Percentiles rank a stretch among this genome's conserved stretches.
These are phyloP conservation scores for Callospermophilus lateralis DNA, from an alignment of 2,113 vertebrate species.

Conservation along the genomic window DNA sequence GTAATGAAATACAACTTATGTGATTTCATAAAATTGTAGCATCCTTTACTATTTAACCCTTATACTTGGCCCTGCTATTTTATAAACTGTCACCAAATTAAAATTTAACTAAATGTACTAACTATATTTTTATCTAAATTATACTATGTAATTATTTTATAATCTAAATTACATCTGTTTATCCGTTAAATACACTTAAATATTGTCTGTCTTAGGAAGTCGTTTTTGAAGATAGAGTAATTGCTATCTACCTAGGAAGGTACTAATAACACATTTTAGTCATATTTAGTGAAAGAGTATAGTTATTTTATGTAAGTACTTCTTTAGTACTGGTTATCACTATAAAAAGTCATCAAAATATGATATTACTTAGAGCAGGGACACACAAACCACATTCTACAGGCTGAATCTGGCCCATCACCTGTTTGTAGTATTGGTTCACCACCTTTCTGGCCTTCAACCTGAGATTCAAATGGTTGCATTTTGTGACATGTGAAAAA, in stretches of 20 bases:
- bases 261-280: constrained; percentile 16
- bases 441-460: not conserved
- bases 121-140: not conserved
- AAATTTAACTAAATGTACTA: constrained; percentile 52
- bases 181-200: constrained; percentile 39
- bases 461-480: not conserved
- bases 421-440: not conserved
- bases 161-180: constrained; percentile 18
- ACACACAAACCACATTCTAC: not conserved
- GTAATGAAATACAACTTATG: not conserved
- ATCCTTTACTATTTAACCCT: constrained; percentile 10
- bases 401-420: not conserved
- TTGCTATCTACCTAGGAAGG: not conserved
- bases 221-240: constrained; percentile 35
- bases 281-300: constrained; percentile 2
- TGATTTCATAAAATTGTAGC: constrained; percentile 47
- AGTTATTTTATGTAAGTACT: constrained; percentile 1
- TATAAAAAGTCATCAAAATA: constrained; percentile 26
- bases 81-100: constrained; percentile 52
- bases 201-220: not conserved
- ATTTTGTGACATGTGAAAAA: constrained; percentile 45
- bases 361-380: constrained; percentile 2
- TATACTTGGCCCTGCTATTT: constrained; percentile 20
- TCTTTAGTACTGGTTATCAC: not conserved
- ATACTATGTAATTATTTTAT: not conserved